A percentile compares a stretch with the other conserved stretches of the same genome.
Conservation (phyloP, 64 coral and sea anemone genomes). For the Anthopleura sola region DNA sequence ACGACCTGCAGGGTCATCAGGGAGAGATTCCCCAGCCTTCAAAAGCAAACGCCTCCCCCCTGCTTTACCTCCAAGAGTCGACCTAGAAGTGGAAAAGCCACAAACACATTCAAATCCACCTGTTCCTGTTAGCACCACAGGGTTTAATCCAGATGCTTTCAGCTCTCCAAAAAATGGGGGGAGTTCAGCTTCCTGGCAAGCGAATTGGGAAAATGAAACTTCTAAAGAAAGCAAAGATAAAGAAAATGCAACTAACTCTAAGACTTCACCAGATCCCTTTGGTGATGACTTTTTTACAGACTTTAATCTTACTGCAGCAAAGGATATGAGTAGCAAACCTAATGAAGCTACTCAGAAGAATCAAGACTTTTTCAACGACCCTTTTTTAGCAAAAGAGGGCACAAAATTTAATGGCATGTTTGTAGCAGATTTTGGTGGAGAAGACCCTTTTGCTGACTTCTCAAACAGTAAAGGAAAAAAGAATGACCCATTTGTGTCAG, state of each 20-base stretch:
- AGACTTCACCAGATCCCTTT: slow-evolving; percentile 45
- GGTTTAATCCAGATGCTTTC: background rate
- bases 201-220: too few relatives aligned
- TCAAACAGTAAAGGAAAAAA: slow-evolving; percentile 21
- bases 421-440: slow-evolving; percentile 36
- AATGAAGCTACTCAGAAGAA: background rate
- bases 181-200: background rate
- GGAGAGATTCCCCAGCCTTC: background rate
- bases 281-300: slow-evolving; percentile 75
- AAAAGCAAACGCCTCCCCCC: slow-evolving; percentile 50
- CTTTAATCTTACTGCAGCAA: slow-evolving; percentile 46
- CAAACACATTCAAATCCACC: background rate
- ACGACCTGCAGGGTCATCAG: background rate
- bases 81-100: slow-evolving; percentile 21
- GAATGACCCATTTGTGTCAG: slow-evolving; percentile 12
- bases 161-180: slow-evolving; percentile 24
- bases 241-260: background rate
- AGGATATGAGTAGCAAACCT: background rate
- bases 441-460: slow-evolving; percentile 68
- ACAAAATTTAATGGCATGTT: slow-evolving; percentile 42
- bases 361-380: slow-evolving; percentile 12
- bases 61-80: slow-evolving; percentile 67
- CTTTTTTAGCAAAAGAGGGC: slow-evolving; percentile 37
- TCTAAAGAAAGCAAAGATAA: background rate
- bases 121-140: background rate